Conservation (phyloP, 2,888 invertebrate genomes). For the Emmelina monodactyla region DNA sequence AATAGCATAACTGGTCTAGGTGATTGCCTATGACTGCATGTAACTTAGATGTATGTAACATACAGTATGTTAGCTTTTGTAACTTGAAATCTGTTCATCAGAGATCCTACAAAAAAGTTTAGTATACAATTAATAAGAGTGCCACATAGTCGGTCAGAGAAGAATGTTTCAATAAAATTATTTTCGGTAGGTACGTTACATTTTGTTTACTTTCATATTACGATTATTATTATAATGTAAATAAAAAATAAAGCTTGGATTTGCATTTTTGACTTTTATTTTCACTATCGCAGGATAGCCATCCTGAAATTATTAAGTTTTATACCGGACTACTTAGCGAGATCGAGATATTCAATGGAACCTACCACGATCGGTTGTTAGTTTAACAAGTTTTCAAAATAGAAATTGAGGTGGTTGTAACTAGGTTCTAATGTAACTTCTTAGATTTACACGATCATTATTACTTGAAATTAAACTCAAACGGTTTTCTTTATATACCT, state of each 20-base stretch:
- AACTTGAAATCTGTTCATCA: slow-evolving; percentile 25
- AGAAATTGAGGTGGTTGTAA: too few species aligned
- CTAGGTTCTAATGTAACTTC: too few species aligned
- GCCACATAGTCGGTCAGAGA: slow-evolving; percentile 14
- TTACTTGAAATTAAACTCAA: too few species aligned
- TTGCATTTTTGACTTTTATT: slow-evolving; percentile 26
- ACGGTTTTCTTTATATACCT: too few species aligned
- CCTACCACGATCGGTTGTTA: too few species aligned
- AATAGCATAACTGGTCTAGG: slow-evolving; percentile 11
- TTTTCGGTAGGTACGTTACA: slow-evolving; percentile 55
- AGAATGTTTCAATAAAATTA: slow-evolving; percentile 46
- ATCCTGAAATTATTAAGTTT: too few species aligned
- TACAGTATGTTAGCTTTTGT: slow-evolving; percentile 53
- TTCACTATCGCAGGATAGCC: too few species aligned
- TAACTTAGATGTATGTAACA: slow-evolving; percentile 23
- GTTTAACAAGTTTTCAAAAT: too few species aligned
- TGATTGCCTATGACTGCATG: slow-evolving; percentile 9
- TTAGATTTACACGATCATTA: too few species aligned
- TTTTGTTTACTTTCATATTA: slow-evolving; percentile 65
- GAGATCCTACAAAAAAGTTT: slow-evolving; percentile 1
- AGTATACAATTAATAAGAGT: slow-evolving; percentile 13
- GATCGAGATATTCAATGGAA: too few species aligned
- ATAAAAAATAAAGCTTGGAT: slow-evolving; percentile 66
- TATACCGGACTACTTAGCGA: too few species aligned
- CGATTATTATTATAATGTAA: slow-evolving; percentile 45